Evolutionary conservation across 2,113 vertebrate species (phyloP), one percentile per base, ranked within the genome.

Genomic region (Bungarus multicinctus): DNA sequence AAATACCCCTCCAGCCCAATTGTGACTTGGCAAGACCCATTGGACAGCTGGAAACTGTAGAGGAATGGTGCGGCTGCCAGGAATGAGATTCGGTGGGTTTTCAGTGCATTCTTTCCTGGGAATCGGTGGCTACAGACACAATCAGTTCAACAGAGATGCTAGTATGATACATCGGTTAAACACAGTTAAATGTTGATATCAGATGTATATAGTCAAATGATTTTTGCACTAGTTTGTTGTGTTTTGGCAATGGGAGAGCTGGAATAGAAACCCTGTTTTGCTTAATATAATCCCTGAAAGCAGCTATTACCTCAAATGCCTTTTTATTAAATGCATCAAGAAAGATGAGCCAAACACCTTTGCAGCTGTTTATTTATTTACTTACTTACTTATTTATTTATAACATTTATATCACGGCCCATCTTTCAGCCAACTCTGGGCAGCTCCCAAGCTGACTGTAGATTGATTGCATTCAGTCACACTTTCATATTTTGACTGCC

Each of bases 21-120:
- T 99, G 99, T 98, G 98, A 98, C 98, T 99, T 99, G 99, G 98
- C 99, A 98, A 97, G 98, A 98, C 98, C 98, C 95, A 12, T 97
- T 97, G 98, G 99, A 99, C 99, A 99, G 98, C 99, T 99, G 98
- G 98, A 98, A 98, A 97, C 98, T 98, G 97, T 94, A 97, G 55
- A 97, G 98, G 97, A 96, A 97, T 97, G 97, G 96, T 98, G 96
- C 96, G 39, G 94, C 97, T 99, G 98, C 98, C 99, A 99, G 96
- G 97, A 97, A 96, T 93, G 97, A 93, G 97, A 98, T 98, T 97
- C 97, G 94, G 97, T 97, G 98, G 96, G 96, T 97, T 98, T 97
- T 97, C 94, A 90, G 87, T 34, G 95, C 97, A 96, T 97, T 97
- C 97, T 97, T 98, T 98, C 96, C 95, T 97, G 93, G 95, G 96